Percentiles rank a stretch among this genome's conserved stretches.
These are phyloP conservation scores for Acridotheres tristis DNA, from an alignment of 2,797 vertebrate species.

Conservation along the genomic window DNA sequence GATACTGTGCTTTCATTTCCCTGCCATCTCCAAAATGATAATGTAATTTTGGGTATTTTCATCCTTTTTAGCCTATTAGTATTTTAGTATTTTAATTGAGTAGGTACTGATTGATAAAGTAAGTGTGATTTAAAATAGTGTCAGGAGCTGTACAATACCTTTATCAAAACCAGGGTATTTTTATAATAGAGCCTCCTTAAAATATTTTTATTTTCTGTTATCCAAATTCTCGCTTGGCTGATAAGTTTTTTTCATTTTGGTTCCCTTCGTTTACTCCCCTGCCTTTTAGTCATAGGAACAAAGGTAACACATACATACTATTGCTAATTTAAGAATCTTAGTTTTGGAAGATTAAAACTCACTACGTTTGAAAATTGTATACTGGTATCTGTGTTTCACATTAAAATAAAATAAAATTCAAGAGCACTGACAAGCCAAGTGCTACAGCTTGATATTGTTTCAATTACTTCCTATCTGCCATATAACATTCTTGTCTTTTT, in stretches of 20 bases:
- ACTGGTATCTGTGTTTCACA: neutral
- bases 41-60: neutral
- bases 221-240: neutral
- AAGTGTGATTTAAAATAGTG: neutral
- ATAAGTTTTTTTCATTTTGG: neutral
- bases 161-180: neutral
- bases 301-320: neutral
- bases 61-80: neutral
- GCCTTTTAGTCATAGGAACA: neutral
- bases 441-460: neutral
- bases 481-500: neutral
- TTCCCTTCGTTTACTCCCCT: neutral
- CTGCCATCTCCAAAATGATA: neutral
- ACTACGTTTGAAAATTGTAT: neutral
- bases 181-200: neutral
- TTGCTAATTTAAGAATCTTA: neutral
- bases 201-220: neutral
- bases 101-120: neutral
- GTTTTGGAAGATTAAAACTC: neutral
- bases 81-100: neutral
- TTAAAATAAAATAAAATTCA: neutral
- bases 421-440: neutral
- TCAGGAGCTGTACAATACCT: neutral
- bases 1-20: neutral
- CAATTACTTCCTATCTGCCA: neutral